Base-by-base conservation (phyloP, 2,113 vertebrate genomes). In the Megalops atlanticus region DNA sequence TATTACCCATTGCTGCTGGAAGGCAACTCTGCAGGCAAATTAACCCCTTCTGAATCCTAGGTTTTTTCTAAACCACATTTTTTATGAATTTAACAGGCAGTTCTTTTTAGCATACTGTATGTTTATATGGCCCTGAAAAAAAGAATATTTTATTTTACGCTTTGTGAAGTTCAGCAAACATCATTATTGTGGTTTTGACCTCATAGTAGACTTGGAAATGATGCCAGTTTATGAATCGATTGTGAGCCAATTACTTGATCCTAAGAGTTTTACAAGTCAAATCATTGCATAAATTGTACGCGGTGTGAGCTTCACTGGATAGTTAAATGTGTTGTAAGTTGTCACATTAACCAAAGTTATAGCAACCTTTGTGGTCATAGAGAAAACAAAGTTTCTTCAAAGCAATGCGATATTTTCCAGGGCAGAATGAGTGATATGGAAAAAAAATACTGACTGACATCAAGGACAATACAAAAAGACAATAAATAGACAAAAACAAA, bases 291-390 rank as follows among this genome's bases (percentile, higher is more conserved):
- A 74, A 21, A 36, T 38, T 41, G 33, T 68, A 39, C 15, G 12
- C 47, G 27, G 47, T 41, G 27, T 54, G 6, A n/a, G 54, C 54
- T 76, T 41, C 73, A 68, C 31, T 68, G 40, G 47, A 73, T 68
- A 40, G 40, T 75, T 76, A 45, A 81, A 76, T 27, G 8, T 81
- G 75, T 81, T 81, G 76, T 81, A 39, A 49, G 52, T 43, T 75
- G 36, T 31, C 18, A 49, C 74, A 76, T 45, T 31, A n/a, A 43
- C 52, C 31, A 36, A 81, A 73, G 41, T 27, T 49, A 74, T n/a
- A 47, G 78, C 47, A 74, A 31, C 39, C 8, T 76, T 52, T 58
- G 33, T 8, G 27, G 15, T 24, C 54, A 24, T 31, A 31, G 39
- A 52, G n/a, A 36, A 80, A 47, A 69, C 0, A 58, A 41, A 35